Conservation (phyloP, 2,888 invertebrate species). For the Brachyptera putata region DNA sequence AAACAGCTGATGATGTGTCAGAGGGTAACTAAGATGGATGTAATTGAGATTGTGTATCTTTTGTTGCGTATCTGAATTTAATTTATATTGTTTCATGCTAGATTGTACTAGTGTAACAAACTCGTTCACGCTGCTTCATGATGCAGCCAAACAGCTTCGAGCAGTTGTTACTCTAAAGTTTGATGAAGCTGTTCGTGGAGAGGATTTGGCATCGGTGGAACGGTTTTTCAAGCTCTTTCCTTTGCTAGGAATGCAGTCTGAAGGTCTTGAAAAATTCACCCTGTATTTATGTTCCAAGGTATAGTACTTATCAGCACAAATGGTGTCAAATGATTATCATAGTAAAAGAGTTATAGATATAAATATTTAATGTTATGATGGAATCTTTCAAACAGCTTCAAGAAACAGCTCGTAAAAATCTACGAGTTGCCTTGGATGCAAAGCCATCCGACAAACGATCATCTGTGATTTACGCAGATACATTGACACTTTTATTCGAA, state of each 20-base stretch:
- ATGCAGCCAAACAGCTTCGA: constrained; percentile 67
- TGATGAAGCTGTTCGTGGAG: constrained; percentile 83
- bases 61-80: not conserved
- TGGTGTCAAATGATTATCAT: too few relatives aligned
- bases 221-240: constrained; percentile 97
- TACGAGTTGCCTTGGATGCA: constrained; percentile 62
- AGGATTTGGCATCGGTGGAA: constrained; percentile 87
- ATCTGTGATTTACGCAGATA: constrained; percentile 78
- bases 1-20: constrained; percentile 71
- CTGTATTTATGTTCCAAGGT: constrained; percentile 80
- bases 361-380: too few relatives aligned
- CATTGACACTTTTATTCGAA: constrained; percentile 78
- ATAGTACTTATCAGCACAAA: constrained; percentile 27
- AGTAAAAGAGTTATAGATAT: too few relatives aligned
- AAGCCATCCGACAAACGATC: constrained; percentile 65
- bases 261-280: constrained; percentile 84
- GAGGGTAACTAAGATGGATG: constrained; percentile 44
- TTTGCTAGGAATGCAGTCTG: constrained; percentile 82
- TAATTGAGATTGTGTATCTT: not conserved
- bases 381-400: too few relatives aligned
- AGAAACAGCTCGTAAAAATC: constrained; percentile 65
- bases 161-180: constrained; percentile 73
- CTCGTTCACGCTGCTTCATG: constrained; percentile 67
- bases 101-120: constrained; percentile 65
- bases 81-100: constrained; percentile 4